These are phyloP conservation scores for Momotus momota DNA, from an alignment of 2,797 vertebrate genomes.

Conservation along the genomic window DNA sequence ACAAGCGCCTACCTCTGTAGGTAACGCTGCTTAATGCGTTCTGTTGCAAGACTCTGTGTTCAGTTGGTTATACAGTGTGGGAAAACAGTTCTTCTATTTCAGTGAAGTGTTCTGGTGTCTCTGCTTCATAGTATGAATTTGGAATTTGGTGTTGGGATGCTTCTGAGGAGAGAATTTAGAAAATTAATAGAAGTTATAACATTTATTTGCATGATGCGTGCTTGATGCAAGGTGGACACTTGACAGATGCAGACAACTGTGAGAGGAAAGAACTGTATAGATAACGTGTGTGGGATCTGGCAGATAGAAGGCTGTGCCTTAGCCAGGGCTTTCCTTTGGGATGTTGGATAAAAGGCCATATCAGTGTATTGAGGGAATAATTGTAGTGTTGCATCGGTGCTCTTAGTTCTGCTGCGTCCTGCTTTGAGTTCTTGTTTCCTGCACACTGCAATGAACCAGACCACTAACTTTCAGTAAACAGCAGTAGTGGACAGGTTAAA, in stretches of 20 bases:
- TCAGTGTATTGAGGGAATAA: neutral
- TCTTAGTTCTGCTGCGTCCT: neutral
- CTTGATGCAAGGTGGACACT: neutral
- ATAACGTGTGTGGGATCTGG: neutral
- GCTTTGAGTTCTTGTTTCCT: neutral
- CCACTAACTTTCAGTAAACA: neutral
- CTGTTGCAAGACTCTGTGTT: neutral
- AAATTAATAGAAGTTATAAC: neutral
- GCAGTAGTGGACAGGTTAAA: neutral
- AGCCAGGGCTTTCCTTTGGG: neutral
- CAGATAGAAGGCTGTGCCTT: neutral
- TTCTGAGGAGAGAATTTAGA: neutral
- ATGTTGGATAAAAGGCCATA: neutral
- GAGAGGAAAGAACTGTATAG: neutral
- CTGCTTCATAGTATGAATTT: neutral
- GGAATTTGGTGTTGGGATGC: neutral
- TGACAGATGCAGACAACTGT: neutral
- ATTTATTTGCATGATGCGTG: neutral
- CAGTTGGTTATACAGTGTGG: neutral
- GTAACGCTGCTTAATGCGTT: neutral
- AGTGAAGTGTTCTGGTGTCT: neutral
- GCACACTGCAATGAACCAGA: neutral
- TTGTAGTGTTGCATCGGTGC: neutral
- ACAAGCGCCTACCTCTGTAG: neutral
- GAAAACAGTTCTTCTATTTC: neutral